A percentile compares a stretch with the other conserved stretches of the same genome.
Evolutionary conservation across 2,797 vertebrate genomes (phyloP).

Genomic region (Sebastes dallii): DNA sequence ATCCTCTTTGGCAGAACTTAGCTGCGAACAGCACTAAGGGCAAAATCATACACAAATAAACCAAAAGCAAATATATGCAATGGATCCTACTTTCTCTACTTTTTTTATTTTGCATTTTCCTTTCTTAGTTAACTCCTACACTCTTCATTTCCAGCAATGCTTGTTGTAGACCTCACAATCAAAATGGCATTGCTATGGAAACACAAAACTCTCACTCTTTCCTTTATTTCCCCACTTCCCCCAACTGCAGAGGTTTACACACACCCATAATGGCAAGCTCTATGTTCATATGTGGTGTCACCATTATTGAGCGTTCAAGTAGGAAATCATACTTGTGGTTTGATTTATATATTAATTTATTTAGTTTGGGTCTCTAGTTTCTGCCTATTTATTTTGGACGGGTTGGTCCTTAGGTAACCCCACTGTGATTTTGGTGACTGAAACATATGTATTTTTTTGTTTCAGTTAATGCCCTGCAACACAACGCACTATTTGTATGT

Average conservation of each 20-base stretch:
- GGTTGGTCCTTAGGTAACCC: neutral
- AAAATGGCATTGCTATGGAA: conserved; percentile 29
- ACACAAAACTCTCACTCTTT: neutral
- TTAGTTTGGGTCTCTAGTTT: neutral
- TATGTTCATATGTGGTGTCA: neutral
- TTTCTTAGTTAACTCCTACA: neutral
- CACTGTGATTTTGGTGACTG: neutral
- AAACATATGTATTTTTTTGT: neutral
- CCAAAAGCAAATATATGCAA: neutral
- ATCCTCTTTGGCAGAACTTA: neutral
- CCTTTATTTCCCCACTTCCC: neutral
- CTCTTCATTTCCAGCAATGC: neutral
- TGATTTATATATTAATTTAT: neutral
- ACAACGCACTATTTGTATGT: conserved; percentile 3
- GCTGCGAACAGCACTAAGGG: neutral
- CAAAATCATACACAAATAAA: neutral
- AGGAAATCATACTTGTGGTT: neutral
- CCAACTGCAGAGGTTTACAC: neutral
- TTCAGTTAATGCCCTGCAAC: neutral
- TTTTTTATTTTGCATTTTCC: neutral
- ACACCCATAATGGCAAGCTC: neutral
- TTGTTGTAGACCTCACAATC: neutral
- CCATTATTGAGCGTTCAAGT: neutral
- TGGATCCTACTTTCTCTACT: neutral
- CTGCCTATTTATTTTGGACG: neutral